Percentiles rank a stretch among this genome's conserved stretches.
Evolutionary conservation across 1,140 invertebrate genomes (phyloP).

Genomic region (Carposina sasakii): DNA sequence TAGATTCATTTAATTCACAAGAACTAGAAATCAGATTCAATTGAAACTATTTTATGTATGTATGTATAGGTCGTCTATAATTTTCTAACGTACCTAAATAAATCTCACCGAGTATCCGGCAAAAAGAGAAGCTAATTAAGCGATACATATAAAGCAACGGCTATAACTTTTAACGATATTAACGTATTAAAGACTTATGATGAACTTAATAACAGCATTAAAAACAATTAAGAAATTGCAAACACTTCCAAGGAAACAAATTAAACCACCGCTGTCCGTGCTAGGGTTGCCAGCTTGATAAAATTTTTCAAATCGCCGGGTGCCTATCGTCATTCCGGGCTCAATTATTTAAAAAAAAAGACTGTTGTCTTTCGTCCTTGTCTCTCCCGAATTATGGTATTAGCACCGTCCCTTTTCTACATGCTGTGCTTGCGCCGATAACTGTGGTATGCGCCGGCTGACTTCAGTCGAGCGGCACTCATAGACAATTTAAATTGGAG

Average conservation of each 20-base stretch:
- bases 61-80: too few relatives aligned
- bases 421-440: slow-evolving; percentile 56
- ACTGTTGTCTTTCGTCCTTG: slow-evolving; percentile 47
- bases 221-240: too few relatives aligned
- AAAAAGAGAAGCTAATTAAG: too few relatives aligned
- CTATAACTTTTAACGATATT: too few relatives aligned
- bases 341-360: slow-evolving; percentile 69
- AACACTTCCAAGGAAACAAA: slow-evolving; percentile 57
- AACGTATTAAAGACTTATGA: neutral
- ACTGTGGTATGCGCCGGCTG: slow-evolving; percentile 65
- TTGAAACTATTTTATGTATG: too few relatives aligned
- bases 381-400: slow-evolving; percentile 42
- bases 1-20: too few relatives aligned
- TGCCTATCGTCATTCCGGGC: slow-evolving; percentile 66
- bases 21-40: too few relatives aligned
- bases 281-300: slow-evolving; percentile 62
- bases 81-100: too few relatives aligned
- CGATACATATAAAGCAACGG: too few relatives aligned
- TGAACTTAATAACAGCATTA: neutral
- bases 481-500: slow-evolving; percentile 72
- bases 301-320: slow-evolving; percentile 61
- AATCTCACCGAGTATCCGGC: too few relatives aligned
- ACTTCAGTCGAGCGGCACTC: slow-evolving; percentile 66
- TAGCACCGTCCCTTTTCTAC: slow-evolving; percentile 40
- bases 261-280: slow-evolving; percentile 59